Base-by-base conservation (phyloP, 2,888 invertebrate species). In the Phlogophora meticulosa region DNA sequence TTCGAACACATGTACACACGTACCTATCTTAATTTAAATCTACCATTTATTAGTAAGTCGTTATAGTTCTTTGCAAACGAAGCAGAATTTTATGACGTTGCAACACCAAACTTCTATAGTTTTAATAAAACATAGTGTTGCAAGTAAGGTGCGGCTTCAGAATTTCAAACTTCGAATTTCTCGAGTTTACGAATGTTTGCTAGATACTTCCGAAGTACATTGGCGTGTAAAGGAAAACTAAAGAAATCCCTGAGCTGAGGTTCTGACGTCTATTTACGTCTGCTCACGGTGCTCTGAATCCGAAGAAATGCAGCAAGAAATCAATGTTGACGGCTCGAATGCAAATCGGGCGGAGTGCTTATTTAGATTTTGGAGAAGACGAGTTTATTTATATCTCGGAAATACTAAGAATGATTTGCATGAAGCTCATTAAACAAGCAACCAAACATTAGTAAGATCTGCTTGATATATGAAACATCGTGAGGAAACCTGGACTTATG, bases 121-220 rank as follows among this genome's bases (percentile, higher is more conserved):
- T 76, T 69, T 65, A 62, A 70, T 76, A 65, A 53, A 70, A 60
- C 36, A 32, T 43, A 61, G 52, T 60, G 52, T 60, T 66, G 53
- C 68, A 70, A 40, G 5, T 40, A 40, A 61, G n/a, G 52, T 65
- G 56, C 70, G 42, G 64, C 7, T 60, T 63, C 17, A 38, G 9
- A 62, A 57, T 46, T 38, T 42, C 65, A 52, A 75, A 75, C 43
- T 58, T 40, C 3, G 0, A 0, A 34, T 32, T 1, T 62, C 34
- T 13, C 4, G 2, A 17, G 56, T 4, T 53, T 40, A 13, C 40
- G 11, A 46, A 65, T 34, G 15, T 40, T 55, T 15, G 13, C 17
- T 38, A 1, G 28, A 32, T 45, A 69, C 34, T 46, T 61, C 61
- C 20, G 7, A 28, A 61, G 51, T 59, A 51, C 20, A 48, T 38